Base-by-base conservation (phyloP, 2,113 vertebrate species). In the Gnathonemus echidnorhynchus region DNA sequence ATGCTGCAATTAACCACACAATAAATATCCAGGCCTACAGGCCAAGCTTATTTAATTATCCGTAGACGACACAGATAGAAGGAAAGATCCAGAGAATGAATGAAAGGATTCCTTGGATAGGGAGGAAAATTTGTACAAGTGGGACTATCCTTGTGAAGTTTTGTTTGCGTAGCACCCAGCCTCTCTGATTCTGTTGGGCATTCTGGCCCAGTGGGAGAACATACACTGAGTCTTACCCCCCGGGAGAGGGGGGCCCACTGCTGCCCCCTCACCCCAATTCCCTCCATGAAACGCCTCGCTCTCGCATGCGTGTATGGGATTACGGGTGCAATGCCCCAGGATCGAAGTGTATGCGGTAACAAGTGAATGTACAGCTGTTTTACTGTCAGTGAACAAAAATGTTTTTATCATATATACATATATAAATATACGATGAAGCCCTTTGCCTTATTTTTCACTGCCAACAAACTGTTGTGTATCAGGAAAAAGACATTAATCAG, bases 371-470 rank as follows among this genome's bases (percentile, higher is more conserved):
- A 96, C 94, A 95, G 93, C 91, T 94, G 93, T 95, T 95, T 90
- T 66, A 94, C 94, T 88, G 93, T 94, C 93, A 93, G 95, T 95
- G 95, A 92, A 95, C 92, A 95, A 92, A 39, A 39, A 90, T 96
- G 94, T 95, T 85, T 85, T 85, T 53, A 87, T 53, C 46, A 87
- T 35, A 87, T 42, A 93, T 91, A 94, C 94, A 94, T 91, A 92
- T 92, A 90, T 92, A 89, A 94, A 70, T 70, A 70, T 70, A 70
- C 27, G 10, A 70, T 70, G 62, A 94, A 93, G 91, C 94, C 94
- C 94, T 94, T 95, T 96, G 96, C 95, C 96, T 96, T 96, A 96
- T 96, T 95, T 95, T 94, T 95, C 95, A 95, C 95, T 96, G 94
- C 95, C 95, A 94, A 94, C 94, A 92, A 94, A 94, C 94, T 94